phyloP scores from a whole-genome alignment of 2,888 invertebrate genomes.

The Drosophila mulleri region DNA sequence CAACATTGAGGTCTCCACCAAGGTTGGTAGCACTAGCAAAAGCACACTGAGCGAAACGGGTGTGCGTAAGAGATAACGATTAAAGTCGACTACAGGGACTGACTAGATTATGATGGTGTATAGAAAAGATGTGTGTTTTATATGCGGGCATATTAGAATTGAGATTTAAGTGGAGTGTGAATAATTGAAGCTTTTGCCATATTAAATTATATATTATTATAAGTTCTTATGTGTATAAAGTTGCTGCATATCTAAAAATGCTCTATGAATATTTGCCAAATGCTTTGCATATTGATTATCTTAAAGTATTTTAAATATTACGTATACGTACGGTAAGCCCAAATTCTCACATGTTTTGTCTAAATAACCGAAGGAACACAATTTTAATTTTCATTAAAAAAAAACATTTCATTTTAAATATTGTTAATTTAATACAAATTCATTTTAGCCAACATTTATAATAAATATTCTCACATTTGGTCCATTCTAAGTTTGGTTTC shows the following conservation, averaged over 20 bases:
- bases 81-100: background rate
- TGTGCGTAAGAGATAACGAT: background rate
- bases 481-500: background rate
- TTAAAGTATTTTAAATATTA: background rate
- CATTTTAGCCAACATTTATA: background rate
- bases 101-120: background rate
- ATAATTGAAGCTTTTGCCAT: too few species aligned
- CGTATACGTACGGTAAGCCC: background rate
- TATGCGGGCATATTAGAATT: background rate
- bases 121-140: background rate
- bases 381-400: background rate
- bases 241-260: too few species aligned
- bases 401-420: background rate
- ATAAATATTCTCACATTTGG: background rate
- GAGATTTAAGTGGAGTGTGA: too few species aligned
- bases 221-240: too few species aligned
- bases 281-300: background rate
- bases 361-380: background rate
- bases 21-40: constrained; percentile 72
- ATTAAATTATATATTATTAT: too few species aligned
- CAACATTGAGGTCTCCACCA: constrained; percentile 84
- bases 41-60: background rate
- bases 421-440: background rate
- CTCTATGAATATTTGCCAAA: too few species aligned
- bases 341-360: background rate